Base-by-base conservation (phyloP, 2,113 vertebrate genomes). In the Entomyzon cyanotis region DNA sequence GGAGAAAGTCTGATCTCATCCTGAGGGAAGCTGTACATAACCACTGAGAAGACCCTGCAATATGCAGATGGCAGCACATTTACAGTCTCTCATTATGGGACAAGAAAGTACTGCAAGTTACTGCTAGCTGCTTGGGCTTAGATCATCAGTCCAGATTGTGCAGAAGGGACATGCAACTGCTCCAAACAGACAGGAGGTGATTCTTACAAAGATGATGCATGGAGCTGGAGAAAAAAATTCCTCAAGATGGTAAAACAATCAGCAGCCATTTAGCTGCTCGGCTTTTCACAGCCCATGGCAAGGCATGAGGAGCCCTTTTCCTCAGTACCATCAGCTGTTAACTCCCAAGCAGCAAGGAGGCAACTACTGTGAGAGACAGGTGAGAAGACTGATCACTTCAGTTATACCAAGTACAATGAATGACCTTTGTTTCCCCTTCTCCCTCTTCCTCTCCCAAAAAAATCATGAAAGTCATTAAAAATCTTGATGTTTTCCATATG, bases 401-500 rank as follows among this genome's bases (percentile, higher is more conserved):
- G 42, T 35, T 56, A 74, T 18, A 59, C 27, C 55, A 84, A 28
- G 82, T 75, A 78, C 0, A 0, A 77, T 17, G 69, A 73, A 42
- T 30, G 63, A 90, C 71, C 87, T 85, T 58, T 77, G 35, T 31
- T 86, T 90, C 56, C 71, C 52, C 73, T 75, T 59, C 47, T 81
- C 41, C 52, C 64, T 74, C 64, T 77, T 93, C 55, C 47, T 39
- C 30, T 92, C 88, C 60, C 25, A 86, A 83, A 90, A 64, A 91
- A 84, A 86, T 78, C 39, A 89, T 31, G 42, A 63, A 91, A 94
- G 35, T 68, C 69, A 77, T 97, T 89, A 94, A 93, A 41, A 14
- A 90, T 90, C 64, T 37, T 78, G 68, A 90, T 88, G 60, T 60
- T 94, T 93, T 88, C 83, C 76, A 93, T 89, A 92, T 80, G 84